Percentiles rank a stretch among this genome's conserved stretches.
phyloP scores from a whole-genome alignment of 2,113 vertebrate species.

The Hipposideros armiger region DNA sequence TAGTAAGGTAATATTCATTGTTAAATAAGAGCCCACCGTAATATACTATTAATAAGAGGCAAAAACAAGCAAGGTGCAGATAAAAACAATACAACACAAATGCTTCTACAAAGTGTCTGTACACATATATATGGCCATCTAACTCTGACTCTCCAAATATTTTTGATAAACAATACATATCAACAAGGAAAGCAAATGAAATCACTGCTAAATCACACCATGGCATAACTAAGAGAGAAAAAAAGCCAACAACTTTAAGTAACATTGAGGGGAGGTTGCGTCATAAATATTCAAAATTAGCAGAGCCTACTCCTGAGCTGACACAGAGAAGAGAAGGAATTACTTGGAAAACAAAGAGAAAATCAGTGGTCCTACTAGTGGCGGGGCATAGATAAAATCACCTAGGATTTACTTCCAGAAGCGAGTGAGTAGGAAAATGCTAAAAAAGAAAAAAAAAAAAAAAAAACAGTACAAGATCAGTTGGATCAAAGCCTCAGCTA shows the following conservation, averaged over 20 bases:
- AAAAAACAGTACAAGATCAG: not conserved
- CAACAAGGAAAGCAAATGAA: constrained; percentile 5
- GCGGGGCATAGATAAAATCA: not conserved
- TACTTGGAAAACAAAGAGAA: not conserved
- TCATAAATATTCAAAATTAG: constrained; percentile 24
- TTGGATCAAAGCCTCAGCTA: not conserved
- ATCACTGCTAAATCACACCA: not conserved
- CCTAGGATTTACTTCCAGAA: not conserved
- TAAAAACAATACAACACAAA: not conserved
- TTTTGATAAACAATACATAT: not conserved
- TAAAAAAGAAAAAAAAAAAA: not conserved
- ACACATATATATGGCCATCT: not conserved
- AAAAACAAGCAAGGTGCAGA: constrained; percentile 3
- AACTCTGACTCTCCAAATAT: constrained; percentile 37
- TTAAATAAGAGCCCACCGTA: not conserved
- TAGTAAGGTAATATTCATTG: not conserved
- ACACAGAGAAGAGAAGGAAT: not conserved
- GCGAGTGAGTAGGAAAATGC: not conserved
- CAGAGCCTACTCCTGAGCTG: not conserved
- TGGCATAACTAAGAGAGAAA: not conserved
- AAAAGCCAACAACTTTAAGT: not conserved
- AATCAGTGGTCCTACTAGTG: not conserved
- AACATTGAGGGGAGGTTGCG: not conserved
- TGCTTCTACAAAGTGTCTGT: not conserved
- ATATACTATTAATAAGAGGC: not conserved